phyloP scores from a whole-genome alignment of 2,113 vertebrate genomes.

The Leucopternis melanops region DNA sequence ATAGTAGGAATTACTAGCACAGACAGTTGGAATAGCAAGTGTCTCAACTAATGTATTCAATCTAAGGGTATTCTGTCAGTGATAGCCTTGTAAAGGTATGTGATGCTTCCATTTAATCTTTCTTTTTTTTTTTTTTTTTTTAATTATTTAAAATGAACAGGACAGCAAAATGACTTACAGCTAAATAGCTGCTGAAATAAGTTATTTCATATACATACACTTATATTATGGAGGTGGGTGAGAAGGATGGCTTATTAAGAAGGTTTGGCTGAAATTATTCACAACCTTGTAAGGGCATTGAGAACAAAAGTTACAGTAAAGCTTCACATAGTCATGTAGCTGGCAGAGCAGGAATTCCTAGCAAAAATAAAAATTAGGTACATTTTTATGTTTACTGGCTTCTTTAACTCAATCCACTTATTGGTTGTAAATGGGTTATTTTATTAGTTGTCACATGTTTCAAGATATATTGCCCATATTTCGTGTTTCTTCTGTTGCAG shows the following conservation, averaged over 20 bases:
- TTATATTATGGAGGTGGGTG: not conserved
- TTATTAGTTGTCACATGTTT: not conserved
- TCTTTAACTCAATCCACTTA: not conserved
- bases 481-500: not conserved
- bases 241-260: not conserved
- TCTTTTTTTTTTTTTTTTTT: not conserved
- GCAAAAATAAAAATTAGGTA: not conserved
- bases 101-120: not conserved
- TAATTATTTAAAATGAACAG: not conserved
- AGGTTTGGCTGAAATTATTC: not conserved
- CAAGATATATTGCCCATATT: fast-evolving
- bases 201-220: not conserved
- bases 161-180: not conserved
- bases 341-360: not conserved
- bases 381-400: not conserved
- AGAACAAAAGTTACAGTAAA: not conserved
- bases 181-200: not conserved
- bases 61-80: not conserved
- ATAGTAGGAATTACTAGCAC: not conserved
- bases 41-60: not conserved
- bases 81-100: not conserved
- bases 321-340: not conserved
- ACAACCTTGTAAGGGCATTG: not conserved
- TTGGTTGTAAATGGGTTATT: not conserved
- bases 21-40: not conserved